Evolutionary conservation across 2,113 vertebrate species (phyloP).

Genomic region (Melanotaenia duboulayi): DNA sequence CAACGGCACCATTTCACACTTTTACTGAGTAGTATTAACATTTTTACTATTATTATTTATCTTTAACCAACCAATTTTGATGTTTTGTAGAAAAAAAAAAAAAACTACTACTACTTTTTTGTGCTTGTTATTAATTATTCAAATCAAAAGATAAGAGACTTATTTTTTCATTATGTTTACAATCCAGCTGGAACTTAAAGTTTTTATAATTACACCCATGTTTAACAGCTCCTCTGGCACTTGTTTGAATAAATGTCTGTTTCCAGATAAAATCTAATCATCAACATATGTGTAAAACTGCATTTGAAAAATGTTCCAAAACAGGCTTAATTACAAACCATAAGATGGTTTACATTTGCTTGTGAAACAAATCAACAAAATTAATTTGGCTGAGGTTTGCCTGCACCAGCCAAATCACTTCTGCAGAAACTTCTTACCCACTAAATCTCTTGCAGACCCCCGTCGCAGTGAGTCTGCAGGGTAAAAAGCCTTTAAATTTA

Average conservation of each 20-base stretch:
- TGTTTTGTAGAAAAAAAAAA: neutral
- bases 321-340: slow-evolving; percentile 57
- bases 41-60: neutral
- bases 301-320: slow-evolving; percentile 18
- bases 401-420: slow-evolving; percentile 61
- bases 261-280: slow-evolving; percentile 38
- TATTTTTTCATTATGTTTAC: slow-evolving; percentile 11
- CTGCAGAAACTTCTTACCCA: slow-evolving; percentile 60
- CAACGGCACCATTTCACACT: neutral
- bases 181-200: slow-evolving; percentile 20
- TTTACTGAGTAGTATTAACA: neutral
- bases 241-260: slow-evolving; percentile 15
- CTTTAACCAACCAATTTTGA: slow-evolving; percentile 28
- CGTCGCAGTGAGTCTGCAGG: slow-evolving; percentile 42
- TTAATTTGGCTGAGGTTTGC: slow-evolving; percentile 59
- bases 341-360: slow-evolving; percentile 65
- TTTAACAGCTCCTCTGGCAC: slow-evolving; percentile 18
- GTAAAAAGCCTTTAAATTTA: slow-evolving; percentile 62
- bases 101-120: neutral
- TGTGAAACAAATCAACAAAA: slow-evolving; percentile 70
- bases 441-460: slow-evolving; percentile 70
- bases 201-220: slow-evolving; percentile 45
- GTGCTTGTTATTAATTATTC: slow-evolving; percentile 31
- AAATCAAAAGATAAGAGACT: slow-evolving; percentile 27
- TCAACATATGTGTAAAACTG: slow-evolving; percentile 41